Evolutionary conservation across 2,888 invertebrate genomes (phyloP).

Genomic region (Ferrisia virgata): DNA sequence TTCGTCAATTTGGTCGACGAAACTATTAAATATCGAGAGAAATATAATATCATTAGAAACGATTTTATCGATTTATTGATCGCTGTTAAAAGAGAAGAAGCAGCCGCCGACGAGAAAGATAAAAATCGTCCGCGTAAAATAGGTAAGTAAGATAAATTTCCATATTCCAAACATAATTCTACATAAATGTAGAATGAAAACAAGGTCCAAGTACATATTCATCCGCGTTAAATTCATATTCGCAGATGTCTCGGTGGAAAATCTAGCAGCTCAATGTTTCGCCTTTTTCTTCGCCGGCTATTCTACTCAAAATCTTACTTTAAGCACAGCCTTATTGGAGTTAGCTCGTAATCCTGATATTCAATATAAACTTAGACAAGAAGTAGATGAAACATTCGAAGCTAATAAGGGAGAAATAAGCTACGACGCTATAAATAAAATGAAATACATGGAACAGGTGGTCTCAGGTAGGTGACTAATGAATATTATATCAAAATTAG

Average conservation of each 20-base stretch:
- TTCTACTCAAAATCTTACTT: constrained; percentile 61
- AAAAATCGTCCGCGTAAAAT: constrained; percentile 18
- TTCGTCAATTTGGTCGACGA: constrained; percentile 14
- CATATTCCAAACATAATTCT: too few species aligned
- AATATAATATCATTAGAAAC: constrained; percentile 19
- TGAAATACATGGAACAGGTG: constrained; percentile 53
- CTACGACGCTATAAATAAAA: constrained; percentile 52
- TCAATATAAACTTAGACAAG: constrained; percentile 56
- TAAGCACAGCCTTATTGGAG: constrained; percentile 59
- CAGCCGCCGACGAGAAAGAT: not conserved
- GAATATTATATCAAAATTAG: too few species aligned
- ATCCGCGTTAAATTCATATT: too few species aligned
- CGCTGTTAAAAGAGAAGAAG: constrained; percentile 19
- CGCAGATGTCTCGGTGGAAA: not conserved
- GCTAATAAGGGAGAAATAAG: constrained; percentile 52
- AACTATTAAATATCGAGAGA: constrained; percentile 14
- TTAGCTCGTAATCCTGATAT: constrained; percentile 57
- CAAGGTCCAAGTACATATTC: too few species aligned
- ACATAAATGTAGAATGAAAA: too few species aligned
- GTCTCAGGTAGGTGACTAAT: constrained; percentile 49
- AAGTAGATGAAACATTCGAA: constrained; percentile 54
- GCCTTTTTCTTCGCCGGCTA: constrained; percentile 63
- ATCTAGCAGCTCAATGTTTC: constrained; percentile 36
- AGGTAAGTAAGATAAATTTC: too few species aligned
- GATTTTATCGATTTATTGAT: constrained; percentile 42